A percentile compares a stretch with the other conserved stretches of the same genome.
These are phyloP conservation scores for Daboia siamensis DNA, from an alignment of 2,113 vertebrate species.

Conservation along the genomic window DNA sequence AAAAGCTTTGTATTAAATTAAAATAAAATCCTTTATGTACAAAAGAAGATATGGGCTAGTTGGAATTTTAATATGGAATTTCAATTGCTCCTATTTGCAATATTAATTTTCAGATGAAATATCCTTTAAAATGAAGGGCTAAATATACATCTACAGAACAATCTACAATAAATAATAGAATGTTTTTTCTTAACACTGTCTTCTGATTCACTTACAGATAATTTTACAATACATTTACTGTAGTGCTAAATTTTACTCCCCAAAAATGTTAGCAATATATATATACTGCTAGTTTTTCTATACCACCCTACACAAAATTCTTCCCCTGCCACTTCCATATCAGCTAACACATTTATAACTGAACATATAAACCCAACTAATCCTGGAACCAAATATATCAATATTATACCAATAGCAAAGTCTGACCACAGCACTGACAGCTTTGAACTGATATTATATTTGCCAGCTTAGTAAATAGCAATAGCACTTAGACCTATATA, in stretches of 20 bases:
- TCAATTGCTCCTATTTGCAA: conserved; percentile 32
- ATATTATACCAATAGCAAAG: background rate
- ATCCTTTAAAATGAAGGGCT: conserved; percentile 2
- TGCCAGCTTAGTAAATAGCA: background rate
- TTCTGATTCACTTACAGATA: background rate
- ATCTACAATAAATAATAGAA: background rate
- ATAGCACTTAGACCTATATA: too few relatives aligned
- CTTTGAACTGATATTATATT: background rate
- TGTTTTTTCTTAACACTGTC: background rate
- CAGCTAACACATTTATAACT: background rate
- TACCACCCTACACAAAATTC: background rate
- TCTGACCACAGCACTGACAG: background rate
- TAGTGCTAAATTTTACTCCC: background rate
- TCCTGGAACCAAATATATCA: background rate
- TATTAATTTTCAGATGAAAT: conserved; percentile 28
- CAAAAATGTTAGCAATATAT: background rate
- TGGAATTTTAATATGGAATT: conserved; percentile 32
- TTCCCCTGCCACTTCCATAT: background rate
- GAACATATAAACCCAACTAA: too few relatives aligned
- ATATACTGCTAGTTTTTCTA: background rate
- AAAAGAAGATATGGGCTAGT: conserved; percentile 27
- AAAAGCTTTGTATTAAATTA: conserved; percentile 34
- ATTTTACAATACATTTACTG: background rate
- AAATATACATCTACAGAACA: background rate
- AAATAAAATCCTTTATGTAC: conserved; percentile 4